Percentiles rank a stretch among this genome's conserved stretches.
Conservation (phyloP, 64 coral and sea anemone genomes). For the Anthopleura sola region DNA sequence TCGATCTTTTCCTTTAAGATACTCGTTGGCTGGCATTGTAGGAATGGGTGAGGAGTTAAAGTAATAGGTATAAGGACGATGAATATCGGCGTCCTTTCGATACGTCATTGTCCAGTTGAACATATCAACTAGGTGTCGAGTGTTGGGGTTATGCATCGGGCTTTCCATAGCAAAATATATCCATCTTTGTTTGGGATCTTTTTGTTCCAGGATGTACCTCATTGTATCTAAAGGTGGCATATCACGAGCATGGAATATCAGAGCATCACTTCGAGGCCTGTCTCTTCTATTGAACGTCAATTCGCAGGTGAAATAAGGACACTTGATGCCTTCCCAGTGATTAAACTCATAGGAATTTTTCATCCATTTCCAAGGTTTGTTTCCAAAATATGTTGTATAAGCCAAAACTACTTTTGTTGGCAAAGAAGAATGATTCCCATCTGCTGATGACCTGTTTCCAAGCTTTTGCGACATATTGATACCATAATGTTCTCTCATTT, state of each 20-base stretch:
- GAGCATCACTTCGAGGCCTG: slow-evolving; percentile 10
- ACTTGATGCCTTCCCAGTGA: slow-evolving; percentile 19
- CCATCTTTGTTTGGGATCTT: slow-evolving; percentile 21
- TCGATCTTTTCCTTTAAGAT: slow-evolving; percentile 35
- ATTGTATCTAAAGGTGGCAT: background rate
- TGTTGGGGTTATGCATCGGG: background rate
- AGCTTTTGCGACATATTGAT: background rate
- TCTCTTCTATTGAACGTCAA: slow-evolving; percentile 22
- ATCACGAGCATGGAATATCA: slow-evolving; percentile 33
- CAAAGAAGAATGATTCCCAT: background rate
- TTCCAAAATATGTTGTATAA: slow-evolving; percentile 4
- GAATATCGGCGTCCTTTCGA: slow-evolving; percentile 51
- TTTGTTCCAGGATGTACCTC: background rate
- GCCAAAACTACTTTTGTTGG: slow-evolving; percentile 4
- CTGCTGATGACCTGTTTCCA: background rate
- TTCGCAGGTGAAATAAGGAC: slow-evolving; percentile 20
- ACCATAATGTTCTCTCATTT: background rate
- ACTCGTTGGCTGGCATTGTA: background rate
- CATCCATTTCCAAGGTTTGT: slow-evolving; percentile 20
- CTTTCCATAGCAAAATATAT: slow-evolving; percentile 31
- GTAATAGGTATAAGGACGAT: slow-evolving; percentile 41
- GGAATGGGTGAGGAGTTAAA: background rate
- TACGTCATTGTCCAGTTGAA: slow-evolving; percentile 84
- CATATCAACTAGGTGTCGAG: background rate
- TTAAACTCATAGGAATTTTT: slow-evolving; percentile 24